Evolutionary conservation across 2,797 vertebrate genomes (phyloP), one percentile per base, ranked within the genome.

Genomic region (Cryptoprocta ferox): DNA sequence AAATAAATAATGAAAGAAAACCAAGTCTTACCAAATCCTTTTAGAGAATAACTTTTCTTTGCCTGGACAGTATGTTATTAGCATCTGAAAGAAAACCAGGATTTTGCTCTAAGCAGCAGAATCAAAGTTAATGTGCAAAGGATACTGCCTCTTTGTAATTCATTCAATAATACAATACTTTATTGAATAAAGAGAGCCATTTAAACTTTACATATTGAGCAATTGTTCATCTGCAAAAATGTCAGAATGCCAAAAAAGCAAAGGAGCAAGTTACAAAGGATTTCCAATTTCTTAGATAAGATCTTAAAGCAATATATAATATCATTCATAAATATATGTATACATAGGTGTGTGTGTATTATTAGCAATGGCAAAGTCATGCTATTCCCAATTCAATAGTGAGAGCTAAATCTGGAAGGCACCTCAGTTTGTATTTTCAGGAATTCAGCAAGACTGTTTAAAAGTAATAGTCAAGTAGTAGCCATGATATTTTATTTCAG

Each of bases 81-180:
- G 98, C 97, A 98, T 98, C 97, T 98, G 95, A 98, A 98, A 98
- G 97, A 96, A 98, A 98, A 98, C 97, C 94, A 96, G 92, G 73
- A 89, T 98, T 98, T 97, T 94, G 71, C 97, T 98, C 96, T 95
- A 98, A 98, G 98, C 94, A 97, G 88, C 94, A 98, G 97, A 97
- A 94, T 98, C 97, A 97, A 98, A 98, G 97, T 97, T 98, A 98
- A 98, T 97, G 95, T 96, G 97, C 95, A 98, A 98, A 98, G 97
- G 95, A 98, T 97, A 98, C 93, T 95, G 78, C 73, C 19, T 97
- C 95, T 98, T 98, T 98, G 95, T 97, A 96, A 97, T 66, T 8
- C 96, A 84, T 94, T 98, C 98, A 98, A 81, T 98, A 98, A 98
- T 95, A 92, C 88, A 91, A 97, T 91, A 98, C 96, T 98, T 98